phyloP scores from a whole-genome alignment of 2,797 vertebrate species.

The Gastrophryne carolinensis region DNA sequence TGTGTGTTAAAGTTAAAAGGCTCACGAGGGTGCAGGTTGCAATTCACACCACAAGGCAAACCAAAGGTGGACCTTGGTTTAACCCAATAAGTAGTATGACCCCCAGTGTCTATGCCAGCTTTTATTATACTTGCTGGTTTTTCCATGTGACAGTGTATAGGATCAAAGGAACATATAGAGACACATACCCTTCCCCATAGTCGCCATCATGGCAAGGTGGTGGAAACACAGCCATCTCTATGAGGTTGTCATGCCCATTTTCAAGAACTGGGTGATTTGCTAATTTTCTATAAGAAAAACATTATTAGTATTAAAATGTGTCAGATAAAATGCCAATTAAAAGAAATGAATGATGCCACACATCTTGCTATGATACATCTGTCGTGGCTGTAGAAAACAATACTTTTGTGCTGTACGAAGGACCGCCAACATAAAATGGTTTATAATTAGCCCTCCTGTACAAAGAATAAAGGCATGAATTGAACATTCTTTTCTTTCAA shows the following conservation, averaged over 20 bases:
- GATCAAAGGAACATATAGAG: conserved; percentile 68
- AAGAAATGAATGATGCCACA: neutral
- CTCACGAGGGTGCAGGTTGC: too few species aligned
- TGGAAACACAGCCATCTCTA: conserved; percentile 80
- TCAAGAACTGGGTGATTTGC: conserved; percentile 77
- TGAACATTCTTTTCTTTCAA: too few species aligned
- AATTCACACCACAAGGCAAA: too few species aligned
- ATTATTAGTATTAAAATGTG: conserved; percentile 54
- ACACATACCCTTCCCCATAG: conserved; percentile 73
- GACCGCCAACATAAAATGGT: too few species aligned
- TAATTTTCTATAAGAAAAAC: conserved; percentile 72
- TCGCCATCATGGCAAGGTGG: conserved; percentile 72
- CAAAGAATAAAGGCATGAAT: too few species aligned
- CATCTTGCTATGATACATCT: neutral
- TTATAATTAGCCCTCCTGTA: too few species aligned
- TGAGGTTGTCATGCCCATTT: conserved; percentile 77
- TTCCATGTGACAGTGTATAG: conserved; percentile 5
- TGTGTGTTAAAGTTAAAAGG: too few species aligned
- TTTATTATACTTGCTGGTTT: neutral
- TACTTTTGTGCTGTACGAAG: too few species aligned
- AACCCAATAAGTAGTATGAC: too few species aligned
- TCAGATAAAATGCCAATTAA: conserved; percentile 65
- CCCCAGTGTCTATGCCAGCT: neutral
- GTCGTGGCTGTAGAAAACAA: neutral
- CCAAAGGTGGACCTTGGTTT: too few species aligned